These are phyloP conservation scores for Kryphioiulus occultus DNA, from an alignment of 2,888 invertebrate species.

Conservation along the genomic window DNA sequence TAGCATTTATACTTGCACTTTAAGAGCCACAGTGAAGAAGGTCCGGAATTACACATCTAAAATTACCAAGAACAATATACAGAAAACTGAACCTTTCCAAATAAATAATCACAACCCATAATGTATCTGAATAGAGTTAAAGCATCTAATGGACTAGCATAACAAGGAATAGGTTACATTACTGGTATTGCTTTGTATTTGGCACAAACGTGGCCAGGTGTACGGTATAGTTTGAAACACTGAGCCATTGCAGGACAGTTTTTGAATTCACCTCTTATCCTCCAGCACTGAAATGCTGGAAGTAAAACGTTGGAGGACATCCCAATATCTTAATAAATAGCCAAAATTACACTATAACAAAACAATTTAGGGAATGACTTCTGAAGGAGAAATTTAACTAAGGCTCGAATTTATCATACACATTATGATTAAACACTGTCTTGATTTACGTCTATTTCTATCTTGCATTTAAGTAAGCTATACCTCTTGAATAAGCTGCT, in stretches of 20 bases:
- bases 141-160: slow-evolving; percentile 40
- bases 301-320: not conserved
- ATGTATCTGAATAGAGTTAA: slow-evolving; percentile 1
- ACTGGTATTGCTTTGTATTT: slow-evolving; percentile 37
- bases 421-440: too few relatives aligned
- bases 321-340: not conserved
- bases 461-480: too few relatives aligned
- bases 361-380: not conserved
- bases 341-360: not conserved
- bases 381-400: not conserved
- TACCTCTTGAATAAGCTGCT: too few relatives aligned
- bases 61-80: not conserved
- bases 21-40: not conserved
- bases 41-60: not conserved
- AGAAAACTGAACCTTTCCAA: not conserved
- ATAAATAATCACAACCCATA: slow-evolving; percentile 43
- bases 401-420: not conserved
- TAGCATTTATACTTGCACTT: not conserved
- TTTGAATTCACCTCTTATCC: not conserved
- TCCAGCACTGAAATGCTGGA: not conserved
- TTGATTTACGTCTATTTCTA: too few relatives aligned
- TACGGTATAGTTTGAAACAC: not conserved
- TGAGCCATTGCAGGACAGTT: not conserved
- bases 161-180: not conserved
- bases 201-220: slow-evolving; percentile 34